Base-by-base conservation (phyloP, 1,140 invertebrate species). In the Pectinophora gossypiella region DNA sequence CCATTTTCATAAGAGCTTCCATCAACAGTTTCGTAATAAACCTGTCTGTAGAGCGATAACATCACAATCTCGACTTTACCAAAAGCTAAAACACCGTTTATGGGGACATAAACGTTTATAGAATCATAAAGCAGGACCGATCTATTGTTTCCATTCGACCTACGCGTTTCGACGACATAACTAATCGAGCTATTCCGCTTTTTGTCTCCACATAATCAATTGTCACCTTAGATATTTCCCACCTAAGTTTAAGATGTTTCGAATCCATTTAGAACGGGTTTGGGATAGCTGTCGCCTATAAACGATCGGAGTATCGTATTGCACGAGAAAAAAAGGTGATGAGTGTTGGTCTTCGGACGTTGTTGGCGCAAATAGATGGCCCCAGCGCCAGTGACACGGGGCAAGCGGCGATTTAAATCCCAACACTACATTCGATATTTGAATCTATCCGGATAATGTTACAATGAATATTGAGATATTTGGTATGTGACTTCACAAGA, bases 51-150 rank as follows among this genome's bases (percentile, higher is more conserved):
- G 45, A 54, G 47, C 59, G 82, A 85, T 85, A 85, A 73, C 65
- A 82, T 84, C 80, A 72, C 73, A 76, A 74, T 77, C 69, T 76
- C 54, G 48, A 63, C 63, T 69, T 50, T 50, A 72, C 69, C 64
- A 70, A 83, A 79, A 80, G 72, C 76, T 74, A 77, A 83, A 84
- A 81, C 66, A 69, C 63, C 76, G 72, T 86, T 86, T 81, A 83
- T 79, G 72, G 72, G 72, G 68, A 77, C 77, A 84, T 86, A 83
- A 86, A 86, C 73, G 77, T 83, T 86, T 85, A 84, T 86, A 78
- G 83, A 83, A 80, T 81, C 80, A 81, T 86, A 86, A 86, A 86
- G 59, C 73, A 81, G 75, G 68, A 65, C 70, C 75, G 68, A 82
- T 82, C 80, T 76, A 86, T 86, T 86, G 83, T 86, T 72, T 79